Evolutionary conservation across 2,797 vertebrate species (phyloP), one percentile per base, ranked within the genome.

Genomic region (Sebastes trivittatus): DNA sequence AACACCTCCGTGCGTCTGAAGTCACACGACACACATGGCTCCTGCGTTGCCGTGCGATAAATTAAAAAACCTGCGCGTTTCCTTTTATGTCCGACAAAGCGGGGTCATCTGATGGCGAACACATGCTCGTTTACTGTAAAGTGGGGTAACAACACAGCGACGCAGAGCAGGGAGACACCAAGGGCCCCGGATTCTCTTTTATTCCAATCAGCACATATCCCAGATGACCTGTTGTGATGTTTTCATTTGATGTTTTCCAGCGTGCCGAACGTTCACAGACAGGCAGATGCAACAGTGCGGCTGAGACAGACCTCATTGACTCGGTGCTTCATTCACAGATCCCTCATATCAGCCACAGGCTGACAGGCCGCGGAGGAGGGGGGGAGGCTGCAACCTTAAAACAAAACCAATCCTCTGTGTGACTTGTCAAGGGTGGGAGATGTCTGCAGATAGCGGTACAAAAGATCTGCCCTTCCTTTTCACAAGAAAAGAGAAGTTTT

Each of bases 401-500:
- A 94, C 91, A 92, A 94, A 95, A 94, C 83, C 84, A 90, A 85
- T 92, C 87, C 92, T 94, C 90, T 84, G 83, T 89, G 92, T 87
- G 93, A 88, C 89, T 88, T 91, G 93, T 94, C 94, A 94, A 92
- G 92, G 92, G 90, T 90, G 89, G 87, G 90, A 92, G 93, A 94
- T 91, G 93, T 94, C 93, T 94, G 91, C 87, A 93, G 93, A 96
- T 94, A 95, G 85, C 80, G 75, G 82, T 77, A 95, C 90, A 95
- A 95, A 95, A 95, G 92, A 95, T 91, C 91, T 92, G 93, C 93
- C 93, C 88, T 92, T 94, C 88, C 91, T 85, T 90, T 92, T 92
- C 90, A 90, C 73, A 87, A 94, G 92, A 94, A 92, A 92, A 94
- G 91, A 93, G 85, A 95, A 94, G 92, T 94, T 96, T 95, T 95